phyloP scores from a whole-genome alignment of 2,113 vertebrate genomes.

The Colaptes auratus region DNA sequence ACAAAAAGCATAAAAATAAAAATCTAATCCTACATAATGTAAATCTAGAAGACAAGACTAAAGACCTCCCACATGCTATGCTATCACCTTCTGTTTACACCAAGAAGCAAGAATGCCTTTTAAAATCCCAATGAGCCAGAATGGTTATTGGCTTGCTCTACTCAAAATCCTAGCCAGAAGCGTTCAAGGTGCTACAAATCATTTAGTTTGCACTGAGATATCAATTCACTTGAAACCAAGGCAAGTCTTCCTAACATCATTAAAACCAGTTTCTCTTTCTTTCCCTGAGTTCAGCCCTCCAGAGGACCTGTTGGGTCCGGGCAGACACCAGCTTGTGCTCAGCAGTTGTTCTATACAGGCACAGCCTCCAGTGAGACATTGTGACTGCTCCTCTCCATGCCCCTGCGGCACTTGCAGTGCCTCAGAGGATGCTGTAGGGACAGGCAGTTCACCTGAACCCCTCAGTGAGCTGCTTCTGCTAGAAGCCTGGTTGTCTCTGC shows the following conservation, averaged over 20 bases:
- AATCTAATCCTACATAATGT: background rate
- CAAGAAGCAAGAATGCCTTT: background rate
- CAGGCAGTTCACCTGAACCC: background rate
- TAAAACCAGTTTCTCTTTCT: background rate
- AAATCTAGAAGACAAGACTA: background rate
- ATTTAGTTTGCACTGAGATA: background rate
- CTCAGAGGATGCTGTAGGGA: background rate
- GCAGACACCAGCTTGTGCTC: fast-evolving
- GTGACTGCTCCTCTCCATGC: fast-evolving
- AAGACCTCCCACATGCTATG: background rate
- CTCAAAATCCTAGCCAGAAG: background rate
- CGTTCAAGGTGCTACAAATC: background rate
- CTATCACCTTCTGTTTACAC: background rate
- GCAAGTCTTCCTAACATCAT: background rate
- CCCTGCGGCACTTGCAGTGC: background rate
- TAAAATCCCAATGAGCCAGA: background rate
- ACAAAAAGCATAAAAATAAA: background rate
- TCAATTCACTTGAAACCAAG: background rate
- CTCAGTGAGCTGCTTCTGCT: background rate
- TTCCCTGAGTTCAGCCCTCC: background rate
- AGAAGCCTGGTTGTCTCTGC: background rate
- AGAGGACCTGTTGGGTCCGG: background rate
- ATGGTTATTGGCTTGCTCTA: background rate
- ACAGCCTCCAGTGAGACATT: background rate
- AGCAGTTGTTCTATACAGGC: fast-evolving